Evolutionary conservation across 2,113 vertebrate genomes (phyloP).

Genomic region (Leptosomus discolor): DNA sequence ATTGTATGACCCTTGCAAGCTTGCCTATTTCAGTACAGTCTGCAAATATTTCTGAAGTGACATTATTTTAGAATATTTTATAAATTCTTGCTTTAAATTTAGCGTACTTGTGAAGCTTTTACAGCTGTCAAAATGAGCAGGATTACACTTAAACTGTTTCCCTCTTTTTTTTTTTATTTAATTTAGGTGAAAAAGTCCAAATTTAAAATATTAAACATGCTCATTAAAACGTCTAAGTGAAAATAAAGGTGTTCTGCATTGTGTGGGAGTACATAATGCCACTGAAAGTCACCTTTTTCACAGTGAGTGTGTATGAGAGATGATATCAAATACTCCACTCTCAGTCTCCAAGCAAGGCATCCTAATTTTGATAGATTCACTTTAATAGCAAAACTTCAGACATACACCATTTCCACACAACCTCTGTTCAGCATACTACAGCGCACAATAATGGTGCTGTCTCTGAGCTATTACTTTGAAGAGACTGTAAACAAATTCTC

Average conservation of each 20-base stretch:
- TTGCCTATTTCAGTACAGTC: background rate
- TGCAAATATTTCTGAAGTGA: background rate
- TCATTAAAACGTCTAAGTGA: background rate
- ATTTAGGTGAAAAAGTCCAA: background rate
- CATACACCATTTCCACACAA: background rate
- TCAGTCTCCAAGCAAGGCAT: background rate
- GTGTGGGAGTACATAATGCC: background rate
- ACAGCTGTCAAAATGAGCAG: background rate
- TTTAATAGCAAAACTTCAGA: background rate
- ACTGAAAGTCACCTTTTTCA: background rate
- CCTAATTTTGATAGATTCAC: background rate
- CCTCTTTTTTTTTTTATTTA: background rate
- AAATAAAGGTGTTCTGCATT: background rate
- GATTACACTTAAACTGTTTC: background rate
- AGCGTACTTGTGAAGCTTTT: background rate
- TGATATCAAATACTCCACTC: background rate
- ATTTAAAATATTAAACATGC: background rate
- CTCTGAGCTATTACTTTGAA: background rate
- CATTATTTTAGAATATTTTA: background rate
- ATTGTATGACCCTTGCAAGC: background rate
- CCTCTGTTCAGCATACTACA: background rate
- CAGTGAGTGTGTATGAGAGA: rapidly evolving
- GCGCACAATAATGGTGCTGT: rapidly evolving
- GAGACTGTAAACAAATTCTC: background rate
- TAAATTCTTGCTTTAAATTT: background rate